Evolutionary conservation across 2,113 vertebrate genomes (phyloP).

Genomic region (Varanus komodoensis): DNA sequence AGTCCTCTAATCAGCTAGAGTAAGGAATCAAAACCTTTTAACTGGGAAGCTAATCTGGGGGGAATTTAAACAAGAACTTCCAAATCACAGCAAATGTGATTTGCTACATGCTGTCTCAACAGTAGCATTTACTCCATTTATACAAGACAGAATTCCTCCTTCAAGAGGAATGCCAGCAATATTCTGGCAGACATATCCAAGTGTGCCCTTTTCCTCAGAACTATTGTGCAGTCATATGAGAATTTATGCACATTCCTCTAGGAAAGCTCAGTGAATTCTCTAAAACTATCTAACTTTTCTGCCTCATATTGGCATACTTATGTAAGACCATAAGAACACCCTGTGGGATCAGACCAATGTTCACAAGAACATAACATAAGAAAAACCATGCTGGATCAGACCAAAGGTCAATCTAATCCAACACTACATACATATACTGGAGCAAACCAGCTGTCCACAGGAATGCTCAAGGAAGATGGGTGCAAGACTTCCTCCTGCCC

Average conservation of each 20-base stretch:
- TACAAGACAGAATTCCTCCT: not conserved
- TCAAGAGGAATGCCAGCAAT: too few relatives aligned
- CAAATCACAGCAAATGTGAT: not conserved
- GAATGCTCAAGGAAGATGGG: too few relatives aligned
- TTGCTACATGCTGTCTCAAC: not conserved
- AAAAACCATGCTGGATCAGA: too few relatives aligned
- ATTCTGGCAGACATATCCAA: not conserved
- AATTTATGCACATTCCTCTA: not conserved
- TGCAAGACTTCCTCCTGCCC: too few relatives aligned
- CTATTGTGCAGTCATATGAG: not conserved
- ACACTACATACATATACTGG: too few relatives aligned
- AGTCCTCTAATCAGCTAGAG: not conserved
- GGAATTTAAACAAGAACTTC: not conserved
- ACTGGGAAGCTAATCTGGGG: not conserved
- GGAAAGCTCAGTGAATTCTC: not conserved
- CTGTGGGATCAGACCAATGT: too few relatives aligned
- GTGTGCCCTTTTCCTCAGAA: not conserved
- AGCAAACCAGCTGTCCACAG: too few relatives aligned
- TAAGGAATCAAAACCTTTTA: not conserved
- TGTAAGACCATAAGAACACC: too few relatives aligned
- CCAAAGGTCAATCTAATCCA: too few relatives aligned
- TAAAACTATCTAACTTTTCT: not conserved
- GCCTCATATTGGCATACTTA: too few relatives aligned
- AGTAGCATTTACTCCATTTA: not conserved
- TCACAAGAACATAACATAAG: not conserved